Percentiles rank a stretch among this genome's conserved stretches.
These are phyloP conservation scores for Bombylius discolor DNA, from an alignment of 2,888 invertebrate genomes.

Conservation along the genomic window DNA sequence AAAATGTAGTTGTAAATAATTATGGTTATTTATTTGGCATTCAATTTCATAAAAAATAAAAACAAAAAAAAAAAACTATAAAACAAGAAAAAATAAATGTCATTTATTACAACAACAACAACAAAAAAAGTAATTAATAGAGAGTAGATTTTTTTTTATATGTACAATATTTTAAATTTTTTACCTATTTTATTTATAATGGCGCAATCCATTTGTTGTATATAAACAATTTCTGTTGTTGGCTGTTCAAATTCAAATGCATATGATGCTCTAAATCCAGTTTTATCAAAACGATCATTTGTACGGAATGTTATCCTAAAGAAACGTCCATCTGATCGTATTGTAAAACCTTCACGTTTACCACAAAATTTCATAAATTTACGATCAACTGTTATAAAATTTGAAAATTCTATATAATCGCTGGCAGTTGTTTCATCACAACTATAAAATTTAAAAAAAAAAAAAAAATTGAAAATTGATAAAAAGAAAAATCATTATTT, in stretches of 20 bases:
- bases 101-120: no score
- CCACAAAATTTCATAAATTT: slow-evolving; percentile 86
- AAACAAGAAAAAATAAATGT: no score
- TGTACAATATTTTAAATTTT: no score
- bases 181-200: neutral
- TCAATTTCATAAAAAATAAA: no score
- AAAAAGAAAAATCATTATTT: no score
- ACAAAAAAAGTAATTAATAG: no score
- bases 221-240: slow-evolving; percentile 20
- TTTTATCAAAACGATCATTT: slow-evolving; percentile 85
- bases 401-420: slow-evolving; percentile 94
- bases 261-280: slow-evolving; percentile 87
- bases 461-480: neutral
- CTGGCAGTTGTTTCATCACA: slow-evolving; percentile 85
- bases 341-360: slow-evolving; percentile 49
- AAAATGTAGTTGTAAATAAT: no score
- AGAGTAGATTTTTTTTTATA: no score
- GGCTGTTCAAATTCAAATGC: slow-evolving; percentile 57
- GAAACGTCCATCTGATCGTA: slow-evolving; percentile 81
- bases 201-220: neutral
- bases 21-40: no score
- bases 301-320: slow-evolving; percentile 91
- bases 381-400: slow-evolving; percentile 79
- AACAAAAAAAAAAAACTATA: no score
- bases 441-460: slow-evolving; percentile 37